phyloP scores from a whole-genome alignment of 2,888 invertebrate genomes.

The Hyppa rectilinea region DNA sequence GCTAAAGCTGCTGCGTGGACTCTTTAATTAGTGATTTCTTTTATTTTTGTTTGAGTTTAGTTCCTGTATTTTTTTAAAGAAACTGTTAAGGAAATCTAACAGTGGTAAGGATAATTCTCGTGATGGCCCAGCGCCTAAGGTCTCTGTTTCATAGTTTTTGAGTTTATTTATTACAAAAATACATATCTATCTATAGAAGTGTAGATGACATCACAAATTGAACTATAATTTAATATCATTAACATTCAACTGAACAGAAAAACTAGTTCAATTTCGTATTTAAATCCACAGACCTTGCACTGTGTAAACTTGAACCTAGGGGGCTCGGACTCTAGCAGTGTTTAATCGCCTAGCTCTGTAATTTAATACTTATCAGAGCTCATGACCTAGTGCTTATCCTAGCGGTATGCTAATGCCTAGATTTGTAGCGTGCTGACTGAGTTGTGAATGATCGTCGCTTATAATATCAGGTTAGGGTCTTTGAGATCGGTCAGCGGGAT shows the following conservation, averaged over 20 bases:
- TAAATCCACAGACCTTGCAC: conserved; percentile 70
- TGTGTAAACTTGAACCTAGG: conserved; percentile 70
- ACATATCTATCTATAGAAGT: background rate
- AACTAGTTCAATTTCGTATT: conserved; percentile 65
- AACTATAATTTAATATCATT: conserved; percentile 35
- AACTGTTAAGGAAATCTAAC: no score
- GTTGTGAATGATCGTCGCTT: conserved; percentile 8
- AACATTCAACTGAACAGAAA: conserved; percentile 42
- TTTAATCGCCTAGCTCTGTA: conserved; percentile 73
- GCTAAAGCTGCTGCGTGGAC: background rate
- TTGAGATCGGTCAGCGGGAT: no score
- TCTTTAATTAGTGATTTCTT: conserved; percentile 5
- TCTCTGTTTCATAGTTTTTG: no score
- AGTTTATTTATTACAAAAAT: no score
- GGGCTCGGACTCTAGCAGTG: conserved; percentile 42
- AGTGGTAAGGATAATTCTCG: no score
- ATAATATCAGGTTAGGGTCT: background rate
- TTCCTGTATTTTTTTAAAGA: no score
- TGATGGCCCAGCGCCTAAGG: no score
- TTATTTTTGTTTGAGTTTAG: no score
- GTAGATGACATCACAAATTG: background rate
- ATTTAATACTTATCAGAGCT: conserved; percentile 79
- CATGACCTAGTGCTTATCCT: conserved; percentile 79
- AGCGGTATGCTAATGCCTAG: conserved; percentile 81
- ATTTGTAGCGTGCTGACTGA: conserved; percentile 51